Percentiles rank a stretch among this genome's conserved stretches.
Evolutionary conservation across 2,113 vertebrate species (phyloP).

Genomic region (Mola mola): DNA sequence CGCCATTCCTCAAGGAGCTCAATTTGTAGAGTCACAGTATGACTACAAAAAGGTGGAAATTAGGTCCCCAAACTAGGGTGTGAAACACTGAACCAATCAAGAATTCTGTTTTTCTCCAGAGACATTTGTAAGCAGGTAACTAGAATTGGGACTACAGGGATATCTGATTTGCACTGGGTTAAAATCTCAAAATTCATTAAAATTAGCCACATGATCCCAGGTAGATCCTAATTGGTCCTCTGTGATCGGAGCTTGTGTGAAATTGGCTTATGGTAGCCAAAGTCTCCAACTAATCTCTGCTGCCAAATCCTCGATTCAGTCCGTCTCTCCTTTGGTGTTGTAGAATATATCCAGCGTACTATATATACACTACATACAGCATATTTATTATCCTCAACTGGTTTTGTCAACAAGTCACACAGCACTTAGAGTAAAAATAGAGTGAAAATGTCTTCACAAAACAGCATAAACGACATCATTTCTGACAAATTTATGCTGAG

Average conservation of each 20-base stretch:
- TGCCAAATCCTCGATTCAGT: constrained; percentile 42
- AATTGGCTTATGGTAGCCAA: no score
- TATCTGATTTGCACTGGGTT: constrained; percentile 36
- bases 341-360: no score
- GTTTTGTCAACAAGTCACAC: no score
- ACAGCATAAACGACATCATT: no score
- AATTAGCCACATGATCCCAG: constrained; percentile 43
- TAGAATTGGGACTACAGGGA: constrained; percentile 3
- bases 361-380: no score
- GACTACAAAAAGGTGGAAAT: constrained; percentile 15
- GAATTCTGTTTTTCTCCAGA: constrained; percentile 19
- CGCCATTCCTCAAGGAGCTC: constrained; percentile 12
- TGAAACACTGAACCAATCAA: constrained; percentile 12
- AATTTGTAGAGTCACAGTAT: constrained; percentile 52
- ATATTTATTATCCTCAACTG: no score
- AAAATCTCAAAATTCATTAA: constrained; percentile 40
- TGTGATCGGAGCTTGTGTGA: no score
- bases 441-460: no score
- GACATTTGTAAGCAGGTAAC: constrained; percentile 26
- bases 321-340: neutral
- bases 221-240: constrained; percentile 54
- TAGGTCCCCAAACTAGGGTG: constrained; percentile 2
- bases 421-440: no score
- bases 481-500: no score
- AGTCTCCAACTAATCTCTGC: no score